A percentile compares a stretch with the other conserved stretches of the same genome.
phyloP scores from a whole-genome alignment of 2,888 invertebrate genomes.

The Pollenia griseotomentosa region DNA sequence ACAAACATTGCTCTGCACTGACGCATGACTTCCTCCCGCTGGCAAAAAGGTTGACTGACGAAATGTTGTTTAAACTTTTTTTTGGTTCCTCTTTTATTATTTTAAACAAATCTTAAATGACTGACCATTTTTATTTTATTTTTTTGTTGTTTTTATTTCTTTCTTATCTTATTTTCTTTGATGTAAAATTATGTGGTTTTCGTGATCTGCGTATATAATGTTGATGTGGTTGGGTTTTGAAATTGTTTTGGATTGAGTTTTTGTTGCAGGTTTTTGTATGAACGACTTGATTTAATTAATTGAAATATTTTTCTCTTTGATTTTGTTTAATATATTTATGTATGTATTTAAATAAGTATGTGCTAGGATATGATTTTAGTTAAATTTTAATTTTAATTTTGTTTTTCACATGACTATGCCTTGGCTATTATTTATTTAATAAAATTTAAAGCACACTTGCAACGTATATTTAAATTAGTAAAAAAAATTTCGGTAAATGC shows the following conservation, averaged over 20 bases:
- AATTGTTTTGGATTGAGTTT: conserved; percentile 26
- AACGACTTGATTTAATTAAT: conserved; percentile 67
- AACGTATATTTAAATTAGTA: conserved; percentile 48
- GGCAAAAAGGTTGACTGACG: conserved; percentile 70
- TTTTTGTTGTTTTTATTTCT: neutral
- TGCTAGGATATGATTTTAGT: neutral
- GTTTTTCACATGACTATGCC: conserved; percentile 35
- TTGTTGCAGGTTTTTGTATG: conserved; percentile 18
- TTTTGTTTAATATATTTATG: neutral
- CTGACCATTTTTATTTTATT: conserved; percentile 42
- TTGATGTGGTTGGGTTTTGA: conserved; percentile 24
- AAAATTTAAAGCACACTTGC: conserved; percentile 65
- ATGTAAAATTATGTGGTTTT: conserved; percentile 40
- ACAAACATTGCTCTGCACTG: conserved; percentile 66
- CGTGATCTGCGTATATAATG: conserved; percentile 55
- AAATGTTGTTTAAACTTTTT: conserved; percentile 48
- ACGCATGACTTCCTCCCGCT: conserved; percentile 74
- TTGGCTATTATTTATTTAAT: conserved; percentile 36
- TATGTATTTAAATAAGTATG: neutral
- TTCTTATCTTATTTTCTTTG: conserved; percentile 19
- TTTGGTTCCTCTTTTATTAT: conserved; percentile 1
- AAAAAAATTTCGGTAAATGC: neutral
- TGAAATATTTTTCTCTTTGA: conserved; percentile 61
- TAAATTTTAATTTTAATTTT: conserved; percentile 37
- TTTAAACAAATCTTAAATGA: conserved; percentile 54